Conservation (phyloP, 2,113 vertebrate genomes). For the Lanius collurio region DNA sequence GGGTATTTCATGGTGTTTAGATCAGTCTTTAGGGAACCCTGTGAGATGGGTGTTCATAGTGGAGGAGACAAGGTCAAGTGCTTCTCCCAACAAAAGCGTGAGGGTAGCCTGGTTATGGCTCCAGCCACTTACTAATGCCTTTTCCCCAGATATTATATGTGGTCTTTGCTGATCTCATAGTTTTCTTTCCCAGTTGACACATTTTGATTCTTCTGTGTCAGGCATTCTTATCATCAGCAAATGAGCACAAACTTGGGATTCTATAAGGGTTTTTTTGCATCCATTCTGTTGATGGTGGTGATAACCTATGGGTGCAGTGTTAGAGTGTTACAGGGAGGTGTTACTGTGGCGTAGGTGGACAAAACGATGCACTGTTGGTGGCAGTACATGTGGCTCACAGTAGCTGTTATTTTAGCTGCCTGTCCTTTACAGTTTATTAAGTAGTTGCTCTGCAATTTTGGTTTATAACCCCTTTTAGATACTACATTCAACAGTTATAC, state of each 20-base stretch:
- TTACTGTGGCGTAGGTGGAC: neutral
- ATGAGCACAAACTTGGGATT: neutral
- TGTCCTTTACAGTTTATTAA: neutral
- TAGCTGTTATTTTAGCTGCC: neutral
- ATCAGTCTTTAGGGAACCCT: neutral
- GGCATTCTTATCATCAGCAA: neutral
- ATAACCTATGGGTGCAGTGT: neutral
- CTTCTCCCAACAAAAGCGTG: fast-evolving
- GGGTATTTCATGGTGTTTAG: neutral
- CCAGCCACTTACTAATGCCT: neutral
- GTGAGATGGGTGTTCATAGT: neutral
- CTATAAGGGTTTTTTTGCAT: neutral
- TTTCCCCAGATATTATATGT: neutral
- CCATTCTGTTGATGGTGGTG: neutral
- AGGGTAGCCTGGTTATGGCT: neutral
- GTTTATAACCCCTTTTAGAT: neutral
- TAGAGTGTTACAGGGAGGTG: neutral
- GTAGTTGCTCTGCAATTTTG: neutral
- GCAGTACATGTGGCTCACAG: neutral
- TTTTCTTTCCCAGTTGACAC: neutral
- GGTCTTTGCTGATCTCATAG: neutral
- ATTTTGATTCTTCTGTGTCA: neutral
- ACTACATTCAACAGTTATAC: neutral
- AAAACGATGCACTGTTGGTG: neutral
- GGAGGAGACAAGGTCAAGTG: neutral